Percentiles rank a stretch among this genome's conserved stretches.
These are phyloP conservation scores for Hestina assimilis DNA, from an alignment of 1,140 invertebrate species.

Conservation along the genomic window DNA sequence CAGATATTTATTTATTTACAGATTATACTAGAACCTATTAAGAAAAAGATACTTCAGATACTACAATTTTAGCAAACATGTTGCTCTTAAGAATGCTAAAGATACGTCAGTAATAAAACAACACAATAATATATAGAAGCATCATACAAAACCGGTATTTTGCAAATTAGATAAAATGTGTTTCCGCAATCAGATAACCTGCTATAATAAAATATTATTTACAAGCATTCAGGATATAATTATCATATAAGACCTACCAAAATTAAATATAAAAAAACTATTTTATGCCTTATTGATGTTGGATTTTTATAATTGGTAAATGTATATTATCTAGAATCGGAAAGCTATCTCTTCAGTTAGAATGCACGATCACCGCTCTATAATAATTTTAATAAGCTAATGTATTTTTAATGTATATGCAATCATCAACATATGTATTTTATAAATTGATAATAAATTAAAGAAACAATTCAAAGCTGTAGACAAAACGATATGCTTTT, in stretches of 20 bases:
- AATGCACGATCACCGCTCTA: too few species aligned
- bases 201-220: background rate
- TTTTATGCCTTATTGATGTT: too few species aligned
- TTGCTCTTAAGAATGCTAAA: too few species aligned
- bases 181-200: slow-evolving; percentile 6
- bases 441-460: slow-evolving; percentile 10
- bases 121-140: background rate
- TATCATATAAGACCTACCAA: slow-evolving; percentile 1
- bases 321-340: too few species aligned
- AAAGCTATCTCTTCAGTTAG: too few species aligned
- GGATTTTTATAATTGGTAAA: too few species aligned
- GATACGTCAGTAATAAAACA: too few species aligned
- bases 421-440: background rate
- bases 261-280: background rate
- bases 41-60: too few species aligned
- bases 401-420: background rate
- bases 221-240: slow-evolving; percentile 12
- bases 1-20: too few species aligned
- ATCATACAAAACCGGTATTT: background rate
- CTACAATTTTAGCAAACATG: too few species aligned
- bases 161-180: background rate
- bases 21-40: too few species aligned
- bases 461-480: slow-evolving; percentile 13
- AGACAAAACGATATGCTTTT: slow-evolving; percentile 14
- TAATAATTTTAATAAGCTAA: background rate